These are phyloP conservation scores for Forbesichthys papilliferus DNA, from an alignment of 2,113 vertebrate species.

Conservation along the genomic window DNA sequence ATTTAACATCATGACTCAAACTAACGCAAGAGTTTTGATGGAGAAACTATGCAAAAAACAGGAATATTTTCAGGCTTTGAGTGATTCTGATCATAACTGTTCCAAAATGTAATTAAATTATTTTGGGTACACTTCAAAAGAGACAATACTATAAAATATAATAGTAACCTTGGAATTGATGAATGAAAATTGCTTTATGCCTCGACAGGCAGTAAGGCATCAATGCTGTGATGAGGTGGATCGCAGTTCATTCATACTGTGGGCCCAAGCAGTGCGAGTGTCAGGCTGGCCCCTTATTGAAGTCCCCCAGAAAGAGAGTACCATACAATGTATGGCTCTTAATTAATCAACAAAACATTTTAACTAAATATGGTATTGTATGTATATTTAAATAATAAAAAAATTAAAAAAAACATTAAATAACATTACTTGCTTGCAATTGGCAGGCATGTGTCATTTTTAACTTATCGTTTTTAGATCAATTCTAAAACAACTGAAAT, in stretches of 20 bases:
- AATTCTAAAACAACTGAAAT: neutral
- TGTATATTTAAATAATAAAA: neutral
- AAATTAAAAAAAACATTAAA: neutral
- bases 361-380: constrained; percentile 17
- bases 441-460: neutral
- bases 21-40: neutral
- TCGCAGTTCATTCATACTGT: constrained; percentile 34
- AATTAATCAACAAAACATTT: constrained; percentile 13
- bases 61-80: neutral
- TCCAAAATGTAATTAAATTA: neutral
- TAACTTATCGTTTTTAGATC: neutral
- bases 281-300: constrained; percentile 26
- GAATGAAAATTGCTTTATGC: constrained; percentile 47
- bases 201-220: constrained; percentile 55
- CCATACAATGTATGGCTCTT: neutral
- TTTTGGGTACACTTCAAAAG: constrained; percentile 7
- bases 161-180: constrained; percentile 23
- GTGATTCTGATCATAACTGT: neutral
- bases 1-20: constrained; percentile 15
- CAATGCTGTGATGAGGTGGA: constrained; percentile 41
- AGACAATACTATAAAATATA: constrained; percentile 8
- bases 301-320: no score
- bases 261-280: constrained; percentile 22
- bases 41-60: constrained; percentile 28
- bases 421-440: constrained; percentile 7